Base-by-base conservation (phyloP, 2,113 vertebrate species). In the Pipa parva region DNA sequence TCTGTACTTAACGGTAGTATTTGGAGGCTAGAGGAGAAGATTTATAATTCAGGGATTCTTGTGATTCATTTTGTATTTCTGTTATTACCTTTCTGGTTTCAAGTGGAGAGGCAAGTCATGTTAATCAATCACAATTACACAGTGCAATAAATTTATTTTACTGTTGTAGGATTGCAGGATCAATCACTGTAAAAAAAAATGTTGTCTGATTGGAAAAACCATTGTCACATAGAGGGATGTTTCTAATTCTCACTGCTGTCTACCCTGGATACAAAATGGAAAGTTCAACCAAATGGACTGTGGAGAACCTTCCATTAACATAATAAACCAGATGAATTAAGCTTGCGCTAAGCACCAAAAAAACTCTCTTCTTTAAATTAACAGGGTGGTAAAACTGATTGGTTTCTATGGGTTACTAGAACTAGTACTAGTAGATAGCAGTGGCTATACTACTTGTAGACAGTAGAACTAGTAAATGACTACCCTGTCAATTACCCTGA, bases 51-150 rank as follows among this genome's bases (percentile, higher is more conserved):
- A 50, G 22, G n/a, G 18, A 50, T 59, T 15, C 59, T 21, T n/a
- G 11, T 68, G 36, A 68, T 68, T 29, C 31, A 39, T 68, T 51
- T 51, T 28, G 45, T 22, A 48, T 39, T 59, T 68, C n/a, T 60
- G 22, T 59, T 59, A 59, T 68, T 59, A 68, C 54, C 21, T 51
- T 52, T 56, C 36, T 26, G 21, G 49, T 46, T 36, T 42, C 24
- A 7, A 10, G 46, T 31, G 27, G 65, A 68, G 50, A 36, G 57
- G 33, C 56, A n/a, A 12, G 45, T 42, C 21, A 21, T 42, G 65
- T 52, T 68, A 68, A 68, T 68, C 65, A 68, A 68, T 68, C 65
- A 68, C 56, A 3, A 68, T 68, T 68, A 68, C 24, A 20, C 6
- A 17, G n/a, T 4, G 29, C 56, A 52, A 68, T 68, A 51, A 33